Evolutionary conservation across 2,888 invertebrate genomes (phyloP).

Genomic region (Nasonia oneida): DNA sequence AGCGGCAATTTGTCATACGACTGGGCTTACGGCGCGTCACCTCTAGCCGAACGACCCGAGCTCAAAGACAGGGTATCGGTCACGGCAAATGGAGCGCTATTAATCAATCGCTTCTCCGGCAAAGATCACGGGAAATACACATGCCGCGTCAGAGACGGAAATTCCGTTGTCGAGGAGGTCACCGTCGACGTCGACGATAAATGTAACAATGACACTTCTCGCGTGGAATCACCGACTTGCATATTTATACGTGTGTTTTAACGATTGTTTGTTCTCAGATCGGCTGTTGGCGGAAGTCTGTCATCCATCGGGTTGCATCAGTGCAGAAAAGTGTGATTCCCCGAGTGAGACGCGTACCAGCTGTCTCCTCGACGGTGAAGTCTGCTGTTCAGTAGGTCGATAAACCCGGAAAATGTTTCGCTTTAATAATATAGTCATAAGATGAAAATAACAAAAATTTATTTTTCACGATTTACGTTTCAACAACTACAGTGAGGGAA

Average conservation of each 20-base stretch:
- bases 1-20: constrained; percentile 20
- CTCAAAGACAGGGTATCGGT: constrained; percentile 25
- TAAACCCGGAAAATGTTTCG: not conserved
- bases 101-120: constrained; percentile 36
- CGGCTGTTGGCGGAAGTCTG: constrained; percentile 18
- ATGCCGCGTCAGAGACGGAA: constrained; percentile 17
- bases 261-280: constrained; percentile 23
- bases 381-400: constrained; percentile 48
- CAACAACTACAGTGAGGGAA: constrained; percentile 39
- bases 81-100: constrained; percentile 29
- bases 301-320: constrained; percentile 33
- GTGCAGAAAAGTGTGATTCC: constrained; percentile 21
- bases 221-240: not conserved
- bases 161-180: constrained; percentile 7
- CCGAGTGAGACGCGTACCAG: not conserved
- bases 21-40: constrained; percentile 2
- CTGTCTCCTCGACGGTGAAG: constrained; percentile 42
- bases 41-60: not conserved
- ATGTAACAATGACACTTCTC: constrained; percentile 18
- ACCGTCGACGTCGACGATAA: constrained; percentile 9
- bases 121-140: constrained; percentile 47
- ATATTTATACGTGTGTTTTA: not conserved
- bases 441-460: not conserved
- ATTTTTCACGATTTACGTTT: not conserved
- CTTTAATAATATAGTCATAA: not conserved